Base-by-base conservation (phyloP, 2,113 vertebrate species). In the Pterocles orientalis region DNA sequence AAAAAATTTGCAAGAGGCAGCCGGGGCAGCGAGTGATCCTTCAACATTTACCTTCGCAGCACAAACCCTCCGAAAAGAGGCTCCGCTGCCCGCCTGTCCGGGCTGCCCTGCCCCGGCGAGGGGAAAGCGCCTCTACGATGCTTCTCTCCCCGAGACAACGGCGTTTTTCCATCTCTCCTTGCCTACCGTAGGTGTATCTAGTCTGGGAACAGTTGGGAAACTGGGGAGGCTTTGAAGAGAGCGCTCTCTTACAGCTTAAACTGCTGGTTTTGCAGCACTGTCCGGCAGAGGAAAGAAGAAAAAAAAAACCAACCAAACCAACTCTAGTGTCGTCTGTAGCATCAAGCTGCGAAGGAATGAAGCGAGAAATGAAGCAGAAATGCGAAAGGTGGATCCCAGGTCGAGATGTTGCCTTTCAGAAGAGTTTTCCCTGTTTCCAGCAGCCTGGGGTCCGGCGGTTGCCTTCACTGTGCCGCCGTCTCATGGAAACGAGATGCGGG, bases 351-450 rank as follows among this genome's bases (percentile, higher is more conserved):
- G 47, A 58, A 39, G 66, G 90, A 94, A 90, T 31, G 86, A 91
- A 90, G 65, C 4, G 70, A 94, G 53, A 48, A 78, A 92, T n/a
- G 79, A 91, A 71, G 51, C n/a, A 90, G 88, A 94, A 95, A 79
- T 69, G n/a, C 23, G 68, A 94, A 95, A 95, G 81, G 82, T 88
- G 92, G 60, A 86, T 94, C 56, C 64, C 75, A 61, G 90, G 81
- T 31, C 62, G 88, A 96, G 95, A 86, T 75, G 41, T 7, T 50
- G 94, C 94, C 85, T 94, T 92, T 93, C 92, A 64, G 85, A 90
- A 83, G 84, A 70, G 50, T 9, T 93, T 90, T 82, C 69, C 86
- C 78, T 72, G 34, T 91, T 94, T 85, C 14, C 85, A 82, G 86
- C 75, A 89, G 86, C 60, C 88, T 73, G 58, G 61, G 31, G 36